phyloP scores from a whole-genome alignment of 2,113 vertebrate genomes.

The Poeciliopsis retropinna region DNA sequence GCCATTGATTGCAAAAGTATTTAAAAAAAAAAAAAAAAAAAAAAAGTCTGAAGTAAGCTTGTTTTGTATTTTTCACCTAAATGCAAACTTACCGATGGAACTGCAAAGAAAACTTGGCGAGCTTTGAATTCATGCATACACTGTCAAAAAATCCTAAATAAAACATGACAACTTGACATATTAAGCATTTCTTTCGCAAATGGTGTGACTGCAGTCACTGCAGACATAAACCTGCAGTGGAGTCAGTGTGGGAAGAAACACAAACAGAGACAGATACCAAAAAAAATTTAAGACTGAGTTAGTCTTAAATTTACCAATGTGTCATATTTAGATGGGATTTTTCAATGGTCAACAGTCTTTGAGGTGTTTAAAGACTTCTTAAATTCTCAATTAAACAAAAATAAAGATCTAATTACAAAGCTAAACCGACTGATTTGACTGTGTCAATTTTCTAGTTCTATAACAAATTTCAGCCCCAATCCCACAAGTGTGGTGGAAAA shows the following conservation, averaged over 20 bases:
- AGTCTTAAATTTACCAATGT: slow-evolving; percentile 14
- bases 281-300: slow-evolving; percentile 21
- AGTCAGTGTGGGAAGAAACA: slow-evolving; percentile 26
- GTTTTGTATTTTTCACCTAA: slow-evolving; percentile 28
- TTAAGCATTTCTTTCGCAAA: slow-evolving; percentile 30
- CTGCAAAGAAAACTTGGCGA: slow-evolving; percentile 43
- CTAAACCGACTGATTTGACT: neutral
- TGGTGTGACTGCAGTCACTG: slow-evolving; percentile 14
- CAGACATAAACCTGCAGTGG: slow-evolving; percentile 8
- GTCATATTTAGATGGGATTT: neutral
- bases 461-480: neutral
- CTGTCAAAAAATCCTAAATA: slow-evolving; percentile 51
- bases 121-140: slow-evolving; percentile 48
- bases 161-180: slow-evolving; percentile 28
- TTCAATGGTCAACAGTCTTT: slow-evolving; percentile 1
- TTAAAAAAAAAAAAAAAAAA: slow-evolving; percentile 24
- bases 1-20: slow-evolving; percentile 41
- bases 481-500: neutral
- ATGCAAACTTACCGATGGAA: no score
- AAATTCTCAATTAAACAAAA: neutral
- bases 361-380: neutral
- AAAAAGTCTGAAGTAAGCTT: slow-evolving; percentile 30
- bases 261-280: slow-evolving; percentile 28
- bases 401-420: neutral
- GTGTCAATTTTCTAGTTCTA: neutral